Base-by-base conservation (phyloP, 1,140 invertebrate genomes). In the Theocolax elegans region DNA sequence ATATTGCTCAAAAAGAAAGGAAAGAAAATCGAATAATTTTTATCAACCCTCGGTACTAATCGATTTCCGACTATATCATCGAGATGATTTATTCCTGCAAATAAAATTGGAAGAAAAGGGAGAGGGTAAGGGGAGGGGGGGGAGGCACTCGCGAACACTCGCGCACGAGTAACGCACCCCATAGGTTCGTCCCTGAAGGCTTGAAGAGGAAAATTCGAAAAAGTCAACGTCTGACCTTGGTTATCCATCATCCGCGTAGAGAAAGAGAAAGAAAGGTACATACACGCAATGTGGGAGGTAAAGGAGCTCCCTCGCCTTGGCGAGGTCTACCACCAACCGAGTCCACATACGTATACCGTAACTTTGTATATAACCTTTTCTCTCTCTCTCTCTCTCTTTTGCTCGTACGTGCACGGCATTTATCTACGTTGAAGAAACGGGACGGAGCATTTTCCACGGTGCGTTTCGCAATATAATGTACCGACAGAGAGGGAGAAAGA, bases 201-300 rank as follows among this genome's bases (percentile, higher is more conserved):
- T 3, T 23, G 23, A 25, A 31, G 9, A 44, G 51, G 65, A 65
- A 73, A 71, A 72, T 76, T 72, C 56, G 19, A 58, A 71, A 67
- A 62, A 71, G 56, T 58, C 49, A 48, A 62, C 31, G 69, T 6
- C 56, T 68, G 73, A 76, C 75, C 73, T 73, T 74, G 63, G 73
- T 56, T 73, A 79, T 81, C 69, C 58, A 75, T 82, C 80, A 80
- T 72, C 42, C 49, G 49, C 46, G 53, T 44, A 48, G 42, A 48
- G 46, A 48, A 44, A 29, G 27, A 31, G 59, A n/a, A 21, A 48
- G 27, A 44, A 53, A 46, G 44, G 15, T 10, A 35, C 8, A 15
- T 19, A n/a, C 15, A 19, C 49, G 19, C 58, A 53, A 74, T 68
- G 74, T 74, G 74, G 76, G 74, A 74, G 74, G 73, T 72, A 66